Evolutionary conservation across 2,113 vertebrate genomes (phyloP), one percentile per base, ranked within the genome.

Genomic region (Clupea harengus): DNA sequence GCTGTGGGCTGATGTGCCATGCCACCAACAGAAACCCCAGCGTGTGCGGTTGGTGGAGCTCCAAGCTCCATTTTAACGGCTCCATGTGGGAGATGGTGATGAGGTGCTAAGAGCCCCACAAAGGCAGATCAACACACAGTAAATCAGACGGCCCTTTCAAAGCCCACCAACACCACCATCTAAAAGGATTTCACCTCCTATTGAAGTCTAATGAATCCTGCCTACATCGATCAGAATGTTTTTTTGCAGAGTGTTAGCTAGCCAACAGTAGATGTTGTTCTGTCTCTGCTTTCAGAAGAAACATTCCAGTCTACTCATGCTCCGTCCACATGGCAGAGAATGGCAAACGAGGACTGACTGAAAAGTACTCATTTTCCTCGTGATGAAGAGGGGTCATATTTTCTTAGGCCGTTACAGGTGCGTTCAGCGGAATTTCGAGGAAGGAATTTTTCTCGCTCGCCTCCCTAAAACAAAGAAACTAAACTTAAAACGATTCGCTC

Each of bases 41-140:
- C 85, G 50, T 87, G 82, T 90, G 91, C 91, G 88, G 83, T 84
- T 89, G 75, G 88, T 92, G 90, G 93, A 91, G 89, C 82, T 85
- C 72, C 85, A 89, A 83, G 75, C 50, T 91, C 90, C 92, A 92
- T 88, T 89, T 91, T 89, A 91, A 85, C 84, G 82, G 84, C 64
- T 85, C 88, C 89, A 92, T 92, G 91, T 95, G 94, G 92, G 89
- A 92, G 91, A 47, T 87, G 85, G 84, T 94, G 93, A 95, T 95
- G 92, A 95, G 91, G 94, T 95, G 94, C 89, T 93, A 95, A 94
- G 91, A 91, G 88, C 91, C 84, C 91, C 89, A 92, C 95, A 95
- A 95, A 94, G 88, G 86, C 84, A 88, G 90, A 93, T 91, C 87
- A 92, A 90, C 91, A 93, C 88, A 87, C 88, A 86, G 91, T 90